phyloP scores from a whole-genome alignment of 2,888 invertebrate species.

The Drosophila borborema region DNA sequence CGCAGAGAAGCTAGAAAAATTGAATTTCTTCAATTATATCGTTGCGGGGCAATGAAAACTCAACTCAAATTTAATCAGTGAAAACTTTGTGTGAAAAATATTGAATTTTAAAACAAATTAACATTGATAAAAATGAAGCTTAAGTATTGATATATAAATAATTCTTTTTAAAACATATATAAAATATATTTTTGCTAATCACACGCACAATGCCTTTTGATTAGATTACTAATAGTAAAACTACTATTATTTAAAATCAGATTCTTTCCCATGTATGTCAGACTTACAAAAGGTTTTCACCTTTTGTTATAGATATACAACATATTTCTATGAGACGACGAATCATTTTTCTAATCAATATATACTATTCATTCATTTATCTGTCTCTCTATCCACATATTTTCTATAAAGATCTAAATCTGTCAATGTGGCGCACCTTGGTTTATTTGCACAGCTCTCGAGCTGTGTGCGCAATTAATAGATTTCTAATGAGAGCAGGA shows the following conservation, averaged over 20 bases:
- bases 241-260: no score
- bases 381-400: background rate
- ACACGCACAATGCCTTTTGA: no score
- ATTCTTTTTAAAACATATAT: no score
- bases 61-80: background rate
- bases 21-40: background rate
- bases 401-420: background rate
- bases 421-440: slow-evolving; percentile 12
- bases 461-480: slow-evolving; percentile 80
- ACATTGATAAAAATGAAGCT: background rate
- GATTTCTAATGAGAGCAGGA: slow-evolving; percentile 76
- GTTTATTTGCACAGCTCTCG: slow-evolving; percentile 60
- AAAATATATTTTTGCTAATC: no score
- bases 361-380: background rate
- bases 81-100: background rate
- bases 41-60: background rate
- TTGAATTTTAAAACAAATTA: background rate
- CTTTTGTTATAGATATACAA: no score
- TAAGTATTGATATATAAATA: no score
- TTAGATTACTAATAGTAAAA: background rate
- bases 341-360: background rate
- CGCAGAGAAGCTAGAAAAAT: background rate
- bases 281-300: background rate
- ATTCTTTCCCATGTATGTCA: no score
- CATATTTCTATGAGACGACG: background rate